Percentiles rank a stretch among this genome's conserved stretches.
These are phyloP conservation scores for Sphaeramia orbicularis DNA, from an alignment of 2,797 vertebrate species.

Conservation along the genomic window DNA sequence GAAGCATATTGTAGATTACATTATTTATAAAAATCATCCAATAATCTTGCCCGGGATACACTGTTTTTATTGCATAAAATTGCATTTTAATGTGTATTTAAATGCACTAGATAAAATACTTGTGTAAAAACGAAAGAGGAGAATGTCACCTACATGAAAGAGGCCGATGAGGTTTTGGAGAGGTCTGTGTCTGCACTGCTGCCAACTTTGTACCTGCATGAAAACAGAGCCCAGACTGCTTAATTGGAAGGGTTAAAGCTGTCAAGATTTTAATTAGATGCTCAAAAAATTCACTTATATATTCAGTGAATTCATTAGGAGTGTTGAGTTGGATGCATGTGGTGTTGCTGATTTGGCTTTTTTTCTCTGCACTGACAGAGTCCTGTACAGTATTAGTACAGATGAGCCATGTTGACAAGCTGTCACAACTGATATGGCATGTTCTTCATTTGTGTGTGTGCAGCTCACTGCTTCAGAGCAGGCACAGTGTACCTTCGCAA, in stretches of 20 bases:
- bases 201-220: slow-evolving; percentile 29
- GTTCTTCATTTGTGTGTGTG: slow-evolving; percentile 13
- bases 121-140: background rate
- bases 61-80: slow-evolving; percentile 12
- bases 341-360: slow-evolving; percentile 29
- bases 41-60: background rate
- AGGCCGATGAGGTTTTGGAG: slow-evolving; percentile 17
- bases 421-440: slow-evolving; percentile 44
- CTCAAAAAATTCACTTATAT: slow-evolving; percentile 28
- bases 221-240: slow-evolving; percentile 6
- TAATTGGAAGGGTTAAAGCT: slow-evolving; percentile 9
- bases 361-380: slow-evolving; percentile 25
- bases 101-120: slow-evolving; percentile 10
- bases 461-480: background rate
- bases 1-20: background rate
- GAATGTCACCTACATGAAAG: slow-evolving; percentile 20
- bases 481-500: slow-evolving; percentile 13
- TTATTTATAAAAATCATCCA: slow-evolving; percentile 14
- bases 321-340: slow-evolving; percentile 26
- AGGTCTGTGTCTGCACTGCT: background rate
- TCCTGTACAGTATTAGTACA: slow-evolving; percentile 24
- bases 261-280: slow-evolving; percentile 17
- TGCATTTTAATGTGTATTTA: too few species aligned
- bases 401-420: slow-evolving; percentile 51
- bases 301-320: slow-evolving; percentile 16